These are phyloP conservation scores for Heliothis peltigera DNA, from an alignment of 2,888 invertebrate species.

Conservation along the genomic window DNA sequence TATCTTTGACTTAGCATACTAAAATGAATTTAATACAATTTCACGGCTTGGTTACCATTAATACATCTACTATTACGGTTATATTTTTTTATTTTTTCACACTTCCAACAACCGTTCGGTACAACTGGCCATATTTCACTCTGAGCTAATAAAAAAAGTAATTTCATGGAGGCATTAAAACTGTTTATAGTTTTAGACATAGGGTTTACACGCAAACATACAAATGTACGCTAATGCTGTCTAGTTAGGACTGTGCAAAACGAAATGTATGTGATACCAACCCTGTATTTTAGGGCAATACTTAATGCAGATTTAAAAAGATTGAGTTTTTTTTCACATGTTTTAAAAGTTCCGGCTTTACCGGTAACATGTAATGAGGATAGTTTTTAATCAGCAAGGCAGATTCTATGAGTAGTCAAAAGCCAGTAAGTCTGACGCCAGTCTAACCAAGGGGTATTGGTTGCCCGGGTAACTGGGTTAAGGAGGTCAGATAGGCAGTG, in stretches of 20 bases:
- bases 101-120: conserved; percentile 50
- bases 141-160: conserved; percentile 60
- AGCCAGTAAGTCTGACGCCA: too few relatives aligned
- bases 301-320: conserved; percentile 11
- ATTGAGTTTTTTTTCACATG: background rate
- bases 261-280: conserved; percentile 15
- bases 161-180: conserved; percentile 61
- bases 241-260: conserved; percentile 34
- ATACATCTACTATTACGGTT: conserved; percentile 28
- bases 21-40: conserved; percentile 42
- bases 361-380: background rate
- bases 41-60: conserved; percentile 51
- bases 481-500: too few relatives aligned
- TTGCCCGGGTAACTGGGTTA: too few relatives aligned
- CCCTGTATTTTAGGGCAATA: conserved; percentile 24
- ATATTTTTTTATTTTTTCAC: conserved; percentile 50
- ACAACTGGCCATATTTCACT: conserved; percentile 51
- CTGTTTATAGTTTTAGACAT: conserved; percentile 61
- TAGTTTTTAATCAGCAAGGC: conserved; percentile 8
- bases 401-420: background rate
- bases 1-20: conserved; percentile 16
- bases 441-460: too few relatives aligned
- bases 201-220: conserved; percentile 60
- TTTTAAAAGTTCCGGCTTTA: conserved; percentile 11
- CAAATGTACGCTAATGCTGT: conserved; percentile 32